Base-by-base conservation (phyloP, 2,888 invertebrate genomes). In the Boloria selene region DNA sequence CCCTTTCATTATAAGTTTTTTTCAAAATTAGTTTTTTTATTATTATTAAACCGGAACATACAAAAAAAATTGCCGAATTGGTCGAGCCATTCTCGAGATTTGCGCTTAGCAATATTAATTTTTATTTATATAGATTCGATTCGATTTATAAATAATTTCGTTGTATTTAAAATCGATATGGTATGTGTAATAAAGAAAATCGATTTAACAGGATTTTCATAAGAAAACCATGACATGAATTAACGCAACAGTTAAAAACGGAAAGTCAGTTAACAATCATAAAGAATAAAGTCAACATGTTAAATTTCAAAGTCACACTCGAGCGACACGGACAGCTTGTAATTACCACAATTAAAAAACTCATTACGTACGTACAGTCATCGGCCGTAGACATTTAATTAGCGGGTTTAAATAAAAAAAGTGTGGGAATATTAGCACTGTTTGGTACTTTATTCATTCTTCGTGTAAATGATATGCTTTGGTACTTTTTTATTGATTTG, bases 331-430 rank as follows among this genome's bases (percentile, higher is more conserved):
- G 72, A 75, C 75, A 73, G 68, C 64, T 73, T 67, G 60, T 76
- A 79, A 82, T 84, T 78, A 75, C 68, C 63, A 73, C 75, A 78
- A 82, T 83, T 82, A 84, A 84, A 85, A 83, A 82, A 79, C 74
- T 80, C 79, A 82, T 78, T 80, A 81, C 77, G 72, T 65, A 73
- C 74, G 74, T 73, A 72, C 79, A 80, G 81, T 83, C 77, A 80
- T 74, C 77, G 75, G 75, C 71, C 74, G 74, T 74, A 72, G 59
- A 47, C 50, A 18, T 49, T 31, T 59, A 59, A 59, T 59, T 59
- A 59, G 59, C 38, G 49, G 50, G 49, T 49, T 49, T 45, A 50
- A 13, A 17, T 17, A 38, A 38, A 73, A 73, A 72, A 73, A 69
- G 65, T 71, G 70, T 75, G 72, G 74, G 74, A 74, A 75, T 31